phyloP scores from a whole-genome alignment of 30 jellyfish, hydroid and myxozoan species.

The Chironex yamaguchii region DNA sequence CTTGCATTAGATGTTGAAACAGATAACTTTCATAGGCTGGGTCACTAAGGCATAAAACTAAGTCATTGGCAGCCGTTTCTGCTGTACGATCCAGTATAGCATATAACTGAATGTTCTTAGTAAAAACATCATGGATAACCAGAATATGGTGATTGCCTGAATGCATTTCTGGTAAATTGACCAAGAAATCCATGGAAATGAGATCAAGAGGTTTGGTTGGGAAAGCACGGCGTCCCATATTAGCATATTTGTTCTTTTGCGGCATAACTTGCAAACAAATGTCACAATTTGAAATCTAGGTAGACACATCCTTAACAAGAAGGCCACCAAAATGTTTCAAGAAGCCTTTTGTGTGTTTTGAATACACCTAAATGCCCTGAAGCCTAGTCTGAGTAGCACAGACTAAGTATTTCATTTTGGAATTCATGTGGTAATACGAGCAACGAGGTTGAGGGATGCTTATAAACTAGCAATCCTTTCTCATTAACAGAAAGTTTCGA shows the following conservation, averaged over 20 bases:
- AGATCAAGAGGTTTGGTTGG: slow-evolving; percentile 6
- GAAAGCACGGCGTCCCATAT: slow-evolving; percentile 11
- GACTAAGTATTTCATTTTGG: not conserved
- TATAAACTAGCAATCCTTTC: slow-evolving; percentile 6
- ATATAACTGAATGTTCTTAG: slow-evolving; percentile 10
- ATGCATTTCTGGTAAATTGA: not conserved
- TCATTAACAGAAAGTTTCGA: slow-evolving; percentile 1
- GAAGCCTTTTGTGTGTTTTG: slow-evolving; percentile 28
- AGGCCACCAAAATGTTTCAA: slow-evolving; percentile 55
- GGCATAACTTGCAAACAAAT: slow-evolving; percentile 37
- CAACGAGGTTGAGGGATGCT: slow-evolving; percentile 5
- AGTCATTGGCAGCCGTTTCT: not conserved
- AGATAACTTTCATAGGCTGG: slow-evolving; percentile 6
- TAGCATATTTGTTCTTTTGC: not conserved
- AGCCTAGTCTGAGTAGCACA: slow-evolving; percentile 51
- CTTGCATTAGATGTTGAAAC: slow-evolving; percentile 4
- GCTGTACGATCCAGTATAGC: slow-evolving; percentile 9
- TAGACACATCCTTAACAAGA: not conserved
- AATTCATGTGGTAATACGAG: slow-evolving; percentile 9
- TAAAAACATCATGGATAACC: slow-evolving; percentile 10
- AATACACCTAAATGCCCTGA: slow-evolving; percentile 47
- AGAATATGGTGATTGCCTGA: not conserved
- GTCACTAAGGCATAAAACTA: not conserved
- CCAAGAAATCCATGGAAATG: not conserved
- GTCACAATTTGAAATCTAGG: not conserved